A percentile compares a stretch with the other conserved stretches of the same genome.
These are phyloP conservation scores for Phrynosoma platyrhinos DNA, from an alignment of 2,113 vertebrate genomes.

Conservation along the genomic window DNA sequence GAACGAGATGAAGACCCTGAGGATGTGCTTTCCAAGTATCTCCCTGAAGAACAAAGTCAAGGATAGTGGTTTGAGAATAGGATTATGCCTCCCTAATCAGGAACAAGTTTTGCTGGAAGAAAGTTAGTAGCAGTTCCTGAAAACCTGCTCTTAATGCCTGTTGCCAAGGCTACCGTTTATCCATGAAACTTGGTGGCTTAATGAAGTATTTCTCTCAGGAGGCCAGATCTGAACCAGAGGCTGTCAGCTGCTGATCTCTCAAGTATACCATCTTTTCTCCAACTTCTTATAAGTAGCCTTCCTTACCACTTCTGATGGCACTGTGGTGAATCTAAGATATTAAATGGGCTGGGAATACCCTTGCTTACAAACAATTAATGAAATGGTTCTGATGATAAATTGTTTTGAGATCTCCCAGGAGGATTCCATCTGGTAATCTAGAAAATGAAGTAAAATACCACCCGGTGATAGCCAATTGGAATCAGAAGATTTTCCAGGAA, in stretches of 20 bases:
- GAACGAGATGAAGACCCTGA: constrained; percentile 90
- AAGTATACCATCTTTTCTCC: background rate
- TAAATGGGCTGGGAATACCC: background rate
- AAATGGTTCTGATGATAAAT: too few relatives aligned
- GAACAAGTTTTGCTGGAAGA: background rate
- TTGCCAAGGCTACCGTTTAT: background rate
- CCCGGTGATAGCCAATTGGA: too few relatives aligned
- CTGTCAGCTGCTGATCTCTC: background rate
- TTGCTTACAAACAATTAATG: too few relatives aligned
- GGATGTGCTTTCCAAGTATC: constrained; percentile 88
- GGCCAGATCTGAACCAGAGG: background rate
- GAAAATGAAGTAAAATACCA: too few relatives aligned
- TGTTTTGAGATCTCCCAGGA: too few relatives aligned
- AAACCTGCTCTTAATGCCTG: background rate
- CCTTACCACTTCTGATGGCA: background rate
- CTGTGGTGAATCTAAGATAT: too few relatives aligned
- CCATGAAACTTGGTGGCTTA: too few relatives aligned
- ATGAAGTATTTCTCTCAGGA: background rate
- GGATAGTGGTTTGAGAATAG: constrained; percentile 16
- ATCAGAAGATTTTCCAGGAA: background rate
- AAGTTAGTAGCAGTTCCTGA: too few relatives aligned
- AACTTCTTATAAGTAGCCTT: too few relatives aligned
- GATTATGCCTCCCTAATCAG: background rate
- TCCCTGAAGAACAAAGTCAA: constrained; percentile 70
- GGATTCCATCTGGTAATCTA: too few relatives aligned